Percentiles rank a stretch among this genome's conserved stretches.
Conservation (phyloP, 2,888 invertebrate species). For the Lucinisca nassula region DNA sequence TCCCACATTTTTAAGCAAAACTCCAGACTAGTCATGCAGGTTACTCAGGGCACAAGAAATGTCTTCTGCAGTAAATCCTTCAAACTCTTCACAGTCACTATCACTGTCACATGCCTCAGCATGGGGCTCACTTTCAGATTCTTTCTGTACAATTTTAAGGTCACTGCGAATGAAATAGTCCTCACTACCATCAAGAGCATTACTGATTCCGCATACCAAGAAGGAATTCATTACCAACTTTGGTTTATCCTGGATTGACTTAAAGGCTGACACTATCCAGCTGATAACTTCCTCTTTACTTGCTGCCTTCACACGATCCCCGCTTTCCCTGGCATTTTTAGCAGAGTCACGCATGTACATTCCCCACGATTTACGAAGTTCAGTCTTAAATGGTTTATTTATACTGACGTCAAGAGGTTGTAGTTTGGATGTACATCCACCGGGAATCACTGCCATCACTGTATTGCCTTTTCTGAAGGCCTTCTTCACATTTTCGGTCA, state of each 20-base stretch:
- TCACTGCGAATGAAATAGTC: not conserved
- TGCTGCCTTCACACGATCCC: conserved; percentile 8
- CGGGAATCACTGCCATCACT: conserved; percentile 13
- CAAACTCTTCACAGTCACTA: not conserved
- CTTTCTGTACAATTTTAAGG: not conserved
- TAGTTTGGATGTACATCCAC: conserved; percentile 46
- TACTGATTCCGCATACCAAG: conserved; percentile 6
- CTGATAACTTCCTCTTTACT: not conserved
- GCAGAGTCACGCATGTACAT: not conserved
- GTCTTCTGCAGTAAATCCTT: not conserved
- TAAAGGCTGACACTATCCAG: not conserved
- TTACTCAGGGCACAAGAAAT: not conserved
- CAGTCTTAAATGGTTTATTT: conserved; percentile 46
- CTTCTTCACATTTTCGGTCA: conserved; percentile 24
- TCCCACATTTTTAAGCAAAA: no score
- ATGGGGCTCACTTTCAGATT: no score
- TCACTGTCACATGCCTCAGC: not conserved
- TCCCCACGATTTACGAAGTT: conserved; percentile 11
- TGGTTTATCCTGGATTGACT: not conserved
- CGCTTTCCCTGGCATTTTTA: not conserved
- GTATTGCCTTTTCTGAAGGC: not conserved
- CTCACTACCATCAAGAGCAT: not conserved
- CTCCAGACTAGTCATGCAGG: not conserved
- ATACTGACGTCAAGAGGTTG: conserved; percentile 32
- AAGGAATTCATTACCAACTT: not conserved